These are phyloP conservation scores for Chromobotia macracanthus DNA, from an alignment of 2,797 vertebrate species.

Conservation along the genomic window DNA sequence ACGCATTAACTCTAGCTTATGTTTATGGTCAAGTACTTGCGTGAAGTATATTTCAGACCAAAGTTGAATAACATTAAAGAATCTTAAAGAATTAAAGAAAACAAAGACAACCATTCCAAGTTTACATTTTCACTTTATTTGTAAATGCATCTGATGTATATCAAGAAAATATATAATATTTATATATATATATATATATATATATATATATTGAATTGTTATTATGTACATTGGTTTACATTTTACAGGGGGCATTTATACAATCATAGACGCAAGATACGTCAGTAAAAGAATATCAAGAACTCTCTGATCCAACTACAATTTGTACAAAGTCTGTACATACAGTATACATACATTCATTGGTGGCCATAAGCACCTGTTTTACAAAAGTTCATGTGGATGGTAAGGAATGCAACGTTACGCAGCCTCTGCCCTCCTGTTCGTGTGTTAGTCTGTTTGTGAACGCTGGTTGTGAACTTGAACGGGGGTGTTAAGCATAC, in stretches of 20 bases:
- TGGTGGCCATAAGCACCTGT: slow-evolving; percentile 84
- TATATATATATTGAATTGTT: slow-evolving; percentile 74
- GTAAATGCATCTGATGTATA: slow-evolving; percentile 93
- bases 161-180: slow-evolving; percentile 75
- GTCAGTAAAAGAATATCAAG: slow-evolving; percentile 79
- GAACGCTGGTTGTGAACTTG: not conserved
- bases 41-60: too few relatives aligned
- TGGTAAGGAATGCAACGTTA: slow-evolving; percentile 80
- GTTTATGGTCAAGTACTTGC: too few relatives aligned
- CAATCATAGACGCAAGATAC: slow-evolving; percentile 67
- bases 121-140: slow-evolving; percentile 86
- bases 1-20: too few relatives aligned
- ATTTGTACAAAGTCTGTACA: slow-evolving; percentile 74
- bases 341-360: slow-evolving; percentile 94
- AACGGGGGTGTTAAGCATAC: not conserved
- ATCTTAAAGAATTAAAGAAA: not conserved
- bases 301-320: slow-evolving; percentile 80
- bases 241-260: slow-evolving; percentile 86
- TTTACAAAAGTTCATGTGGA: slow-evolving; percentile 78
- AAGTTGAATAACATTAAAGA: not conserved
- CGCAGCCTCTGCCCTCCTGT: not conserved
- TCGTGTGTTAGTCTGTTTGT: not conserved
- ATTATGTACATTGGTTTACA: slow-evolving; percentile 88
- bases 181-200: slow-evolving; percentile 57
- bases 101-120: slow-evolving; percentile 9